Evolutionary conservation across 1,140 invertebrate species (phyloP).

Genomic region (Aphelinus atriplicis): DNA sequence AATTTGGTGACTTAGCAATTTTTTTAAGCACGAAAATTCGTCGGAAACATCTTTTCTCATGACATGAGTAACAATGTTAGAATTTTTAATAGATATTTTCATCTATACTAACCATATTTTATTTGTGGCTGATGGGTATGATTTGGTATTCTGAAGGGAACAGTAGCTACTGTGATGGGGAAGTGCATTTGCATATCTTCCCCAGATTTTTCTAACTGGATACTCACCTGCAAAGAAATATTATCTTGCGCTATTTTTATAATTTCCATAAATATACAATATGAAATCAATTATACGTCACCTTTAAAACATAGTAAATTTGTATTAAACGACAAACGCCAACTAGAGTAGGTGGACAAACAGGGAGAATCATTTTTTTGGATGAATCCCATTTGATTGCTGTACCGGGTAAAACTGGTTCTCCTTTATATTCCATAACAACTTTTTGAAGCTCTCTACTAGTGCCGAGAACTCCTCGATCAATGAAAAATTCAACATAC

Average conservation of each 20-base stretch:
- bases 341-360: conserved; percentile 82
- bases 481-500: conserved; percentile 85
- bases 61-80: no score
- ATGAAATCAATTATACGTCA: conserved; percentile 52
- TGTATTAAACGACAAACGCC: conserved; percentile 81
- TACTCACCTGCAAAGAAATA: conserved; percentile 70
- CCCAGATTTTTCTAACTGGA: conserved; percentile 77
- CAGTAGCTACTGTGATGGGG: conserved; percentile 84
- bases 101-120: conserved; percentile 73
- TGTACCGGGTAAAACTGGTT: conserved; percentile 71
- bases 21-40: no score
- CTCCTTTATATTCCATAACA: conserved; percentile 79
- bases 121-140: conserved; percentile 73
- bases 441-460: conserved; percentile 77
- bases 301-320: conserved; percentile 84
- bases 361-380: conserved; percentile 76
- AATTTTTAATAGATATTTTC: no score
- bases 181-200: conserved; percentile 82
- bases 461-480: conserved; percentile 80
- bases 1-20: no score
- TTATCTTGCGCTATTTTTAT: conserved; percentile 14
- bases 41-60: no score
- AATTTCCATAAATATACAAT: neutral
- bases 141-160: conserved; percentile 82
- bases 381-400: conserved; percentile 75